A percentile compares a stretch with the other conserved stretches of the same genome.
These are phyloP conservation scores for Lasioglossum figueresi DNA, from an alignment of 2,888 invertebrate genomes.

Conservation along the genomic window DNA sequence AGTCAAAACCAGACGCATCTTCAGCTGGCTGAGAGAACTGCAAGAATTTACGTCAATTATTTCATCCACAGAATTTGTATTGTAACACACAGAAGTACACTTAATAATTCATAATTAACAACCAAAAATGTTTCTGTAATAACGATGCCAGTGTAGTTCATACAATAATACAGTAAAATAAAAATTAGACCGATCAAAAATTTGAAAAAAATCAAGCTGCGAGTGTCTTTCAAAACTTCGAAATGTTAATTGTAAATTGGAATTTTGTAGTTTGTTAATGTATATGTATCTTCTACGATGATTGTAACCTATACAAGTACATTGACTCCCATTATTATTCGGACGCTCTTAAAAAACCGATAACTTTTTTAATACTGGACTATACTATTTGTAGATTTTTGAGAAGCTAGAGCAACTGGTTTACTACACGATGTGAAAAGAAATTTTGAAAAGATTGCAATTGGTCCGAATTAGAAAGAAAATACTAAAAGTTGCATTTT, in stretches of 20 bases:
- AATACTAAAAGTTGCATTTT: too few relatives aligned
- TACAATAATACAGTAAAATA: not conserved
- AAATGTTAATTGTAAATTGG: not conserved
- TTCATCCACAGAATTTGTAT: not conserved
- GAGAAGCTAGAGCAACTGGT: too few relatives aligned
- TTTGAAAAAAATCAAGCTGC: not conserved
- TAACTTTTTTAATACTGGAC: too few relatives aligned
- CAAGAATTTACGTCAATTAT: not conserved
- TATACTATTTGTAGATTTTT: too few relatives aligned
- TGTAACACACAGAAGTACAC: not conserved
- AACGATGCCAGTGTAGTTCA: not conserved
- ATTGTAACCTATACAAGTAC: not conserved
- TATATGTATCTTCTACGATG: not conserved
- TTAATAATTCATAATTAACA: not conserved
- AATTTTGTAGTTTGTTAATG: not conserved
- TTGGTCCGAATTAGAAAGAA: too few relatives aligned
- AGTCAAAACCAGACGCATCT: not conserved
- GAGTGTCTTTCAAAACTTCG: not conserved
- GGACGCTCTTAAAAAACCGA: too few relatives aligned
- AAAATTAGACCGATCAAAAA: not conserved
- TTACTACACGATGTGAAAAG: too few relatives aligned
- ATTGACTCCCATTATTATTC: too few relatives aligned
- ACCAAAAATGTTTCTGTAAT: not conserved
- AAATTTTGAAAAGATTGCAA: too few relatives aligned
- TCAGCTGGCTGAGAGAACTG: not conserved